phyloP scores from a whole-genome alignment of 2,797 vertebrate species.

The Pseudomugil gertrudae region DNA sequence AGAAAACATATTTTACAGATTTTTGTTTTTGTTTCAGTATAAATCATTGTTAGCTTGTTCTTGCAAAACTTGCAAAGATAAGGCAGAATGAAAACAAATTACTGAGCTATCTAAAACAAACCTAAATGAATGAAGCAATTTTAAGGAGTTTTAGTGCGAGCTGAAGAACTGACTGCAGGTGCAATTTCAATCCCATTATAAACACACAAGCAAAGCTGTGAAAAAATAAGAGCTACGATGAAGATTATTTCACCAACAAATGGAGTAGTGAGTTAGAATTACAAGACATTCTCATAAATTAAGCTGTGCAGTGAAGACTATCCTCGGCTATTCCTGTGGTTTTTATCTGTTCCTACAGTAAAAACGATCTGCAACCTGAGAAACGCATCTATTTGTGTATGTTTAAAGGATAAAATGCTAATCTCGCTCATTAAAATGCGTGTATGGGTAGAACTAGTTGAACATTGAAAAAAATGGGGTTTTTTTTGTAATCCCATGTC shows the following conservation, averaged over 20 bases:
- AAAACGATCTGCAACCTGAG: conserved; percentile 28
- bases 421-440: conserved; percentile 76
- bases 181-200: conserved; percentile 49
- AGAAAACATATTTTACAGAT: conserved; percentile 11
- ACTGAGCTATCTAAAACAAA: conserved; percentile 22
- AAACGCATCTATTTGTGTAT: conserved; percentile 64
- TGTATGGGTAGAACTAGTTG: conserved; percentile 41
- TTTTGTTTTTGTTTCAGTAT: conserved; percentile 10
- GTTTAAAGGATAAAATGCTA: conserved; percentile 65
- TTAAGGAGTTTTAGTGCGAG: conserved; percentile 19
- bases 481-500: conserved; percentile 13
- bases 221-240: conserved; percentile 30
- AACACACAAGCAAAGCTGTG: conserved; percentile 29
- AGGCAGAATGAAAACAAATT: conserved; percentile 40
- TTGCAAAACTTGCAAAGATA: conserved; percentile 20
- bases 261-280: conserved; percentile 20
- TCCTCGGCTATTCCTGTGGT: not conserved
- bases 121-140: conserved; percentile 26
- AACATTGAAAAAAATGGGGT: conserved; percentile 28
- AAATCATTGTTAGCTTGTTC: conserved; percentile 18
- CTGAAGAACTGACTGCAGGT: conserved; percentile 55
- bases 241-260: conserved; percentile 22
- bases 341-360: conserved; percentile 32
- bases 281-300: conserved; percentile 24
- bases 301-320: conserved; percentile 1